Percentiles rank a stretch among this genome's conserved stretches.
Evolutionary conservation across 2,888 invertebrate genomes (phyloP).

Genomic region (Mylabris sibirica): DNA sequence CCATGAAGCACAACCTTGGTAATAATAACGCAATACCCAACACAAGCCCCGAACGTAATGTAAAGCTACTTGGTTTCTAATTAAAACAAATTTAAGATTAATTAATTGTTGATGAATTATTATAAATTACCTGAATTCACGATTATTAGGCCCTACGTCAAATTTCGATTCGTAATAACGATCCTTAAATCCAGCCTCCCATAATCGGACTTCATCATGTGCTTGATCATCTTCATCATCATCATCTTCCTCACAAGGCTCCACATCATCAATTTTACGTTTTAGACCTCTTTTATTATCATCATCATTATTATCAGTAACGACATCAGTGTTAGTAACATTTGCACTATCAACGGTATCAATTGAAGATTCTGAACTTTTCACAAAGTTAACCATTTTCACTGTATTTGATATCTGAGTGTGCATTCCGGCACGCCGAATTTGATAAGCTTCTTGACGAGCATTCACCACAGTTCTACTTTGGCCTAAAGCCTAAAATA

Average conservation of each 20-base stretch:
- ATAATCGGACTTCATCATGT: constrained; percentile 88
- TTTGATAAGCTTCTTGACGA: constrained; percentile 78
- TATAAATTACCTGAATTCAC: constrained; percentile 75
- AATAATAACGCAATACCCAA: constrained; percentile 98
- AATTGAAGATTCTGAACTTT: constrained; percentile 64
- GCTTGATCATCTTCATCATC: constrained; percentile 74
- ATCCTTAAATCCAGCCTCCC: constrained; percentile 98
- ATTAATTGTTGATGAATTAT: not conserved
- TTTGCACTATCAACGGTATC: constrained; percentile 54
- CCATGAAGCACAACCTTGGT: constrained; percentile 99
- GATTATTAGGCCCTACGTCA: constrained; percentile 76
- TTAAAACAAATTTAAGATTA: constrained; percentile 30
- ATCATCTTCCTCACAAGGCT: constrained; percentile 51
- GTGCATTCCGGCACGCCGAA: constrained; percentile 71
- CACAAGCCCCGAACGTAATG: constrained; percentile 96
- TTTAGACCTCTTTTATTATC: constrained; percentile 62
- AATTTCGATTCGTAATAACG: constrained; percentile 97
- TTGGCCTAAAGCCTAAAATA: constrained; percentile 67
- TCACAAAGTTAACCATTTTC: constrained; percentile 22
- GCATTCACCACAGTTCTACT: constrained; percentile 71
- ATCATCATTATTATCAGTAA: constrained; percentile 28
- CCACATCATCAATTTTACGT: constrained; percentile 62
- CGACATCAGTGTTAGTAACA: not conserved
- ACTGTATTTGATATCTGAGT: constrained; percentile 43
- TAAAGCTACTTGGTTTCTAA: constrained; percentile 82